A percentile compares a stretch with the other conserved stretches of the same genome.
phyloP scores from a whole-genome alignment of 2,797 vertebrate genomes.

The Typhlichthys eigenmanni region DNA sequence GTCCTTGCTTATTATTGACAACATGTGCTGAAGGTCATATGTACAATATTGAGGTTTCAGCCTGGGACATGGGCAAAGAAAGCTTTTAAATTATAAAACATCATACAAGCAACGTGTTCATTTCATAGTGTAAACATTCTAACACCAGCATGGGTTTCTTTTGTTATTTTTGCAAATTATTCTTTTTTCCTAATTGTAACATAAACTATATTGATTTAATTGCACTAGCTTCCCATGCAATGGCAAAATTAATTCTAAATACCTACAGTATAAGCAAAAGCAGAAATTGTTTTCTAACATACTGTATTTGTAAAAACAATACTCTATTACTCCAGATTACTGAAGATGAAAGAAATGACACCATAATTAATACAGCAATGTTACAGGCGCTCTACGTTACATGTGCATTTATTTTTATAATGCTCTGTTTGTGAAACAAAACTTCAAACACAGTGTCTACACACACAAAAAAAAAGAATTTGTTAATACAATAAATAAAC shows the following conservation, averaged over 20 bases:
- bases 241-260: constrained; percentile 15
- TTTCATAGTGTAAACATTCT: constrained; percentile 42
- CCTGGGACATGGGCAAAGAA: constrained; percentile 43
- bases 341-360: constrained; percentile 46
- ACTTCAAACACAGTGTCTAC: constrained; percentile 73
- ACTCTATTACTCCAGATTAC: constrained; percentile 56
- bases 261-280: too few species aligned
- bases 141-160: constrained; percentile 52
- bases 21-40: constrained; percentile 58
- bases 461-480: constrained; percentile 77
- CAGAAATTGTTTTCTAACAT: too few species aligned
- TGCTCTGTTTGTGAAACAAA: constrained; percentile 77
- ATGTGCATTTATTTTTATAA: constrained; percentile 85
- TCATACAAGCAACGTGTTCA: constrained; percentile 59
- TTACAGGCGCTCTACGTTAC: constrained; percentile 64
- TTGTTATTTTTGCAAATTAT: constrained; percentile 24
- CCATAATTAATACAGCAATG: constrained; percentile 52
- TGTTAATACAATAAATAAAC: constrained; percentile 83
- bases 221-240: constrained; percentile 17
- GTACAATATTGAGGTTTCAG: constrained; percentile 52
- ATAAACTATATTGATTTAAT: constrained; percentile 36
- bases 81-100: constrained; percentile 51
- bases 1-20: constrained; percentile 35
- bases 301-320: constrained; percentile 24
- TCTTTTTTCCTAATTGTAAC: constrained; percentile 32